Conservation (phyloP, 2,888 invertebrate species). For the Limnephilus rhombicus region DNA sequence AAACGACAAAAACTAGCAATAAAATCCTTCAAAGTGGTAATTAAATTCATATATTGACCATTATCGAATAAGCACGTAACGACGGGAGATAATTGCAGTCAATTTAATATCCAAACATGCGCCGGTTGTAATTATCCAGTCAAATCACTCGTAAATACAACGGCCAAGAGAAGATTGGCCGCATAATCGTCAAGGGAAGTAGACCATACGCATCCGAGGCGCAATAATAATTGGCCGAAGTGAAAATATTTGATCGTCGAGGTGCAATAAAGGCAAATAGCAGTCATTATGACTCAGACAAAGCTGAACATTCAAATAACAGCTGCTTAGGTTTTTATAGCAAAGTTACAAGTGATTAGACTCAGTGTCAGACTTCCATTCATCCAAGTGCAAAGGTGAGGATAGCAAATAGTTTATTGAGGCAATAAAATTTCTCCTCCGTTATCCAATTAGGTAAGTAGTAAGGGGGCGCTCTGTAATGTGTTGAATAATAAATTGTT, state of each 20-base stretch:
- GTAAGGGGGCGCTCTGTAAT: background rate
- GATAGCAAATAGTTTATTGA: conserved; percentile 28
- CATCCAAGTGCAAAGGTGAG: conserved; percentile 18
- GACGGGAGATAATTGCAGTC: background rate
- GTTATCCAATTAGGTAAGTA: conserved; percentile 28
- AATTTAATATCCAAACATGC: conserved; percentile 14
- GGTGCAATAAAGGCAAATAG: conserved; percentile 7
- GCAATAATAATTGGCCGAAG: conserved; percentile 40
- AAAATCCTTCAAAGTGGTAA: background rate
- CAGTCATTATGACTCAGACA: background rate
- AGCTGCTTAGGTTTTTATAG: background rate
- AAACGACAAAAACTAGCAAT: background rate
- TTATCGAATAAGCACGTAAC: conserved; percentile 39
- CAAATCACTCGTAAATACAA: conserved; percentile 30
- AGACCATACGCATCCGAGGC: background rate
- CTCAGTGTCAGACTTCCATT: background rate
- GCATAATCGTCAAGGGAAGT: conserved; percentile 7
- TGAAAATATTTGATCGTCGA: conserved; percentile 15
- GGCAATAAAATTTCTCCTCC: conserved; percentile 47
- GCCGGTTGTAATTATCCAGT: conserved; percentile 12
- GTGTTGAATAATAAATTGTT: background rate
- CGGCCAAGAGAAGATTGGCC: conserved; percentile 17
- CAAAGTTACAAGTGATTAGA: background rate
- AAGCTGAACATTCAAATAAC: background rate
- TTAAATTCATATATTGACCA: conserved; percentile 16